These are phyloP conservation scores for Mamestra brassicae DNA, from an alignment of 2,888 invertebrate genomes.

Conservation along the genomic window DNA sequence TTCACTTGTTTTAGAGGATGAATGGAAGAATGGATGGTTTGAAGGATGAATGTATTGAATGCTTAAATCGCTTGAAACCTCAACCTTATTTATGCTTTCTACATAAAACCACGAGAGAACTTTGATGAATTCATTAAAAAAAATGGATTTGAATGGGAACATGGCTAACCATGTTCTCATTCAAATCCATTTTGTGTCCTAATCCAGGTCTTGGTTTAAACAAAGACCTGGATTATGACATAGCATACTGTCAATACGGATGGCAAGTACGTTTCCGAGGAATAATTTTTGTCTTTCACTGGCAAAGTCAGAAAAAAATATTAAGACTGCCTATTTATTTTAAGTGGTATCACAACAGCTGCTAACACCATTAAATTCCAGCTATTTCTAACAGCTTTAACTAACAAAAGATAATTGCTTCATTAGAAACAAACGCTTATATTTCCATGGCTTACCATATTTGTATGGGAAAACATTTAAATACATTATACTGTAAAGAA, in stretches of 20 bases:
- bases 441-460: slow-evolving; percentile 45
- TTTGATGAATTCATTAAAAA: background rate
- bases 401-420: slow-evolving; percentile 63
- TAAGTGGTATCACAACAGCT: slow-evolving; percentile 15
- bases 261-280: background rate
- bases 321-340: background rate
- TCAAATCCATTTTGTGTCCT: too few relatives aligned
- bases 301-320: background rate
- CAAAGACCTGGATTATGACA: background rate
- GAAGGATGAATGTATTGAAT: background rate
- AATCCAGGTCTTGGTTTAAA: too few relatives aligned
- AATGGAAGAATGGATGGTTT: background rate
- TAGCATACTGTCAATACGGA: background rate
- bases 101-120: background rate
- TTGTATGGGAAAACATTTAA: slow-evolving; percentile 63
- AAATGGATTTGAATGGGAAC: too few relatives aligned
- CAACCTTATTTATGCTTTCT: background rate
- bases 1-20: slow-evolving; percentile 7
- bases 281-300: background rate
- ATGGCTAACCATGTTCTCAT: too few relatives aligned
- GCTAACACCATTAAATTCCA: slow-evolving; percentile 31
- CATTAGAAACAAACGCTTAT: slow-evolving; percentile 49
- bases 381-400: slow-evolving; percentile 25
- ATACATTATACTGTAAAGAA: slow-evolving; percentile 56
- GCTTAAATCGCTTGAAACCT: background rate